Conservation (phyloP, 2,888 invertebrate genomes). For the Sicus ferrugineus region DNA sequence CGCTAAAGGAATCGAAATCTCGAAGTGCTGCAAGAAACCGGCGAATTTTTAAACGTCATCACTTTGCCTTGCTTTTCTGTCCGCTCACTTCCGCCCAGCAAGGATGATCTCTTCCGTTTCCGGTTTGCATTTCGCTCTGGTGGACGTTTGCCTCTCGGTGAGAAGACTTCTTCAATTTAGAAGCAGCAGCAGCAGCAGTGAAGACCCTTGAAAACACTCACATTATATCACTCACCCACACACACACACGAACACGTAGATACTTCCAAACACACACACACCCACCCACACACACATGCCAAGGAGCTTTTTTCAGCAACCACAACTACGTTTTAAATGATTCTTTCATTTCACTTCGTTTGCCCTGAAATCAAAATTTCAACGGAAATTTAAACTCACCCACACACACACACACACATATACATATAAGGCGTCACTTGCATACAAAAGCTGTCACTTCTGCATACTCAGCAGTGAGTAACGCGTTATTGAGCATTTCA, state of each 20-base stretch:
- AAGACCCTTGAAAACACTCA: neutral
- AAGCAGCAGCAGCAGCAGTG: neutral
- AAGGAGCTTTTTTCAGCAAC: too few species aligned
- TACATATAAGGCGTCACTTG: too few species aligned
- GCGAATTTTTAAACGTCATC: slow-evolving; percentile 36
- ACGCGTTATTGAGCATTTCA: neutral
- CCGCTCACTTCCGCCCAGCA: slow-evolving; percentile 22
- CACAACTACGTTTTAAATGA: neutral
- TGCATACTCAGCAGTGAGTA: neutral
- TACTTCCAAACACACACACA: neutral
- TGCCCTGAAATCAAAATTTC: slow-evolving; percentile 13
- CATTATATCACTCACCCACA: neutral
- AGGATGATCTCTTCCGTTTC: slow-evolving; percentile 34
- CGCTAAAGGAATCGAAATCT: neutral
- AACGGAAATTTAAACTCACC: slow-evolving; percentile 5
- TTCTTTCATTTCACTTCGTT: slow-evolving; percentile 3
- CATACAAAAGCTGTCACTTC: too few species aligned
- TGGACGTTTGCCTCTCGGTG: neutral
- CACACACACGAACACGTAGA: neutral
- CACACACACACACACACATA: slow-evolving; percentile 11
- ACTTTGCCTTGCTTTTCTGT: slow-evolving; percentile 29
- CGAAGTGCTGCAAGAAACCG: neutral
- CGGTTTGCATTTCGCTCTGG: slow-evolving; percentile 16
- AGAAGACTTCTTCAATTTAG: neutral
- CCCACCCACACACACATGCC: neutral